Evolutionary conservation across 2,888 invertebrate genomes (phyloP), one percentile per base, ranked within the genome.

Genomic region (Laothoe populi): DNA sequence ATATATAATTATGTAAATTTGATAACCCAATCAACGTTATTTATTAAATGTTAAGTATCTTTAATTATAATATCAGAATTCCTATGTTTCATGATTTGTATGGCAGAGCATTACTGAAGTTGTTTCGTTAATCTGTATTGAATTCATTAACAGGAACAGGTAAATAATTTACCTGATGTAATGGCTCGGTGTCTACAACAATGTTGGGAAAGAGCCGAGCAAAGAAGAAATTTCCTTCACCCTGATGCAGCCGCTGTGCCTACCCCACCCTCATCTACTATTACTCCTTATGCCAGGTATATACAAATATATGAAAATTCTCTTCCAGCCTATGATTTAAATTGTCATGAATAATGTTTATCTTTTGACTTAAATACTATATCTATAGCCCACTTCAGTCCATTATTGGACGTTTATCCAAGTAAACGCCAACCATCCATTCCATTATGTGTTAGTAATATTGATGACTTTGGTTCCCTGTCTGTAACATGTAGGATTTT

Each of bases 161-260:
- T 98, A 82, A 97, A 97, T 81, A 94, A 95, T 78, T 92, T 98
- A 79, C 98, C 98, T 62, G 97, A 97, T 76, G 94, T 97, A 72
- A 94, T 98, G 87, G 95, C 96, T 59, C 92, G 96, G 72, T 96
- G 96, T 78, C 88, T 96, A 74, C 95, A 95, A 75, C 95, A 95
- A 74, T 95, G 97, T 89, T 96, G 96, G 92, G 97, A 97, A 84
- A 94, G 96, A 71, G 93, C 96, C 74, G 97, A 97, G 80, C 97
- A 97, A 84, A 91, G 96, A 68, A 95, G 96, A 67, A 97, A 97
- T 88, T 97, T 96, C 91, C 94, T 98, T 68, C 97, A 97, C 88
- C 97, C 97, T 57, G 97, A 97, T 82, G 96, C 97, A 65, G 97
- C 97, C 67, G 97, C 96, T 57, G 95, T 88, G 75, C 93, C 86